Evolutionary conservation across 2,797 vertebrate species (phyloP).

Genomic region (Sebastolobus alascanus): DNA sequence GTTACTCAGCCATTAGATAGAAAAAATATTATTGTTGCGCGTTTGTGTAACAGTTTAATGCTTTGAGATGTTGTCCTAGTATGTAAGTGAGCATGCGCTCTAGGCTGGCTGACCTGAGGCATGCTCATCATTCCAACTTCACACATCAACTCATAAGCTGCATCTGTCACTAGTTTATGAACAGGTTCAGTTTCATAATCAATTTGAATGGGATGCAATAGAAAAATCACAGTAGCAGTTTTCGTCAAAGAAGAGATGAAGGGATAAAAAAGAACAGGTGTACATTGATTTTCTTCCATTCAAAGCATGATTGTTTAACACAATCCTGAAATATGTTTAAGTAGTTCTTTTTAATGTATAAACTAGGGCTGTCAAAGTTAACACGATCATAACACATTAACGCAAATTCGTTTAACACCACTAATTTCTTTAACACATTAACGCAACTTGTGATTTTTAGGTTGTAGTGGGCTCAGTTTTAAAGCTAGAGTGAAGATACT

Average conservation of each 20-base stretch:
- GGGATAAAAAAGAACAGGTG: background rate
- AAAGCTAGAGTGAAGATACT: too few relatives aligned
- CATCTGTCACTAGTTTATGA: background rate
- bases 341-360: background rate
- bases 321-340: slow-evolving; percentile 26
- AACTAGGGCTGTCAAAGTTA: too few relatives aligned
- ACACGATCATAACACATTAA: too few relatives aligned
- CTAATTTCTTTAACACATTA: too few relatives aligned
- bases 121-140: slow-evolving; percentile 32
- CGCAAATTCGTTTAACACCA: fast-evolving
- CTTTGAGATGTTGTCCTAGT: background rate
- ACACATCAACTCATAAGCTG: background rate
- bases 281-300: background rate
- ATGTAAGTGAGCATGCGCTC: slow-evolving; percentile 69
- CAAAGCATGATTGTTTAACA: slow-evolving; percentile 12
- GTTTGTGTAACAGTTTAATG: background rate
- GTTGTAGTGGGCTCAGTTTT: too few relatives aligned
- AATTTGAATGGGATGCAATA: background rate
- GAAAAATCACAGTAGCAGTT: background rate
- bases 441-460: too few relatives aligned
- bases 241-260: background rate
- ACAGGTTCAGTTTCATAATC: background rate
- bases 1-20: background rate
- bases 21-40: too few relatives aligned
- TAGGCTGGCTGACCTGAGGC: slow-evolving; percentile 92